A percentile compares a stretch with the other conserved stretches of the same genome.
Evolutionary conservation across 2,113 vertebrate species (phyloP).

Genomic region (Anhinga rufa): DNA sequence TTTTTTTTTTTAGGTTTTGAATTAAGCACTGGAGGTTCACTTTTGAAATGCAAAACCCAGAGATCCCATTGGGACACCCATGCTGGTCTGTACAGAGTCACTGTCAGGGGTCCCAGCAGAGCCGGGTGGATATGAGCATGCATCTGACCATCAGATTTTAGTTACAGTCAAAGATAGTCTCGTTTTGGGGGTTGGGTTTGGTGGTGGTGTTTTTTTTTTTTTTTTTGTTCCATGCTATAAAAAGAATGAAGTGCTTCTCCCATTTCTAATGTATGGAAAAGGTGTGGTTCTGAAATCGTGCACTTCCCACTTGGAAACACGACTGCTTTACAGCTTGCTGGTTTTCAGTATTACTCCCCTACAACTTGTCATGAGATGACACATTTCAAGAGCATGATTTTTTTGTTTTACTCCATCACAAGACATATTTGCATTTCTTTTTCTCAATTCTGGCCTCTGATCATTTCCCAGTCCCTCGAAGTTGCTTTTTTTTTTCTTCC

Average conservation of each 20-base stretch:
- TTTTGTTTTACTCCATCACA: background rate
- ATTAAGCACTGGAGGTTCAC: background rate
- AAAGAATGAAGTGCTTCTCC: background rate
- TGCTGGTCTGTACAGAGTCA: rapidly evolving
- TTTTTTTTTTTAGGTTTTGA: background rate
- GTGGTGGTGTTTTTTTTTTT: background rate
- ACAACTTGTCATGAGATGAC: background rate
- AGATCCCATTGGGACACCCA: background rate
- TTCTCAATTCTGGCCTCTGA: background rate
- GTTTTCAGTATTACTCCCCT: background rate
- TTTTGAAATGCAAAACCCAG: background rate
- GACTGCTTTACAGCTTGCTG: background rate
- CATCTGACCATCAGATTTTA: background rate
- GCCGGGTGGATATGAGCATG: rapidly evolving
- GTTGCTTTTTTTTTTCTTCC: background rate
- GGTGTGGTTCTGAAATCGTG: background rate
- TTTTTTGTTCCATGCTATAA: background rate
- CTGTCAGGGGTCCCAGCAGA: background rate
- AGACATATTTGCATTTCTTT: background rate
- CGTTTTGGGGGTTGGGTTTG: background rate
- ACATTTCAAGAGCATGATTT: background rate
- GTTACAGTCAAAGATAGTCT: background rate
- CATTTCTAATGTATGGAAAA: background rate
- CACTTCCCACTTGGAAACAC: background rate
- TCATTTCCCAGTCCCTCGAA: background rate